Evolutionary conservation across 2,113 vertebrate species (phyloP), one percentile per base, ranked within the genome.

Genomic region (Tympanuchus pallidicinctus): DNA sequence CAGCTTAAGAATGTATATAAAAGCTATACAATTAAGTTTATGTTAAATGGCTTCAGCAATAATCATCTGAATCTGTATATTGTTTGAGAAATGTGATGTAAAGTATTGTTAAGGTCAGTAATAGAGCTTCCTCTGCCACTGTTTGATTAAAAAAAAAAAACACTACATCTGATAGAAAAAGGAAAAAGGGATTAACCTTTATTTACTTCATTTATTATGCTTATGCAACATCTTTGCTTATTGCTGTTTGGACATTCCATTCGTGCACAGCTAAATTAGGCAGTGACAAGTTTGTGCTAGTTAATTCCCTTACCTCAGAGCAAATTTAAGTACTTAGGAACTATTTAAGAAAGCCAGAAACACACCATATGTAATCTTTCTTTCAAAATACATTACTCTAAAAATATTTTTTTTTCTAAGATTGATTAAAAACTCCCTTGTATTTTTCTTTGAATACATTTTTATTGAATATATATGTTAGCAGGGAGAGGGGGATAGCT

Each of bases 191-290:
- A 63, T 71, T 93, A 67, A 27, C 12, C 27, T 73, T 76, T 73
- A 65, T 86, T 95, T 96, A 15, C 86, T 94, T 88, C 30, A 22
- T 87, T 84, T 71, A 59, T 79, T 89, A 9, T 72, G 18, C 63
- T 96, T 93, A 92, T 85, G 75, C 82, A 95, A 89, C 45, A 4
- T 87, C 63, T 14, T 56, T 77, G 60, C 77, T 82, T 52, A 13
- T 82, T 84, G 66, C 61, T 90, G 45, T 87, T 93, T 76, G 92
- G 86, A 60, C 78, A 89, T 96, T 93, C 84, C 78, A n/a, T 82
- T 93, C 75, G 60, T 89, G 87, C 54, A 24, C 77, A 69, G 34
- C 76, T 94, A 95, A 94, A 94, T 92, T 74, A 74, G 21, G 34
- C 71, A 80, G 64, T 67, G 64, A 60, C 92, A 94, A 91, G 94